phyloP scores from a whole-genome alignment of 2,888 invertebrate species.

The Ennomos fuscantarius region DNA sequence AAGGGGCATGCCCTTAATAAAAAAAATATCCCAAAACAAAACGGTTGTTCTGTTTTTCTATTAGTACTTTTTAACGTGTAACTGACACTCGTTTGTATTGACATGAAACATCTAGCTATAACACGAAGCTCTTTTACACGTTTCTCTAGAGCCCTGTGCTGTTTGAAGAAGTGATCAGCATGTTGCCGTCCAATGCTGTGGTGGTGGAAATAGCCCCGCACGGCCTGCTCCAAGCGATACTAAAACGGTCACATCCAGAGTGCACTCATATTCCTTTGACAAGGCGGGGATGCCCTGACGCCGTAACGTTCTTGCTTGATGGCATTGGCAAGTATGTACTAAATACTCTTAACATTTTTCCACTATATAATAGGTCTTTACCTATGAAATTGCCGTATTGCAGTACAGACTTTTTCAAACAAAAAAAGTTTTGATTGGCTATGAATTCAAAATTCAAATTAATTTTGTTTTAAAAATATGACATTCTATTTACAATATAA shows the following conservation, averaged over 20 bases:
- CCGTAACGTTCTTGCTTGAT: conserved; percentile 81
- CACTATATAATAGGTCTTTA: background rate
- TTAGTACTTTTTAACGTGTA: too few species aligned
- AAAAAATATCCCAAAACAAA: too few species aligned
- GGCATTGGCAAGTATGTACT: conserved; percentile 85
- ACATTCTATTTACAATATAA: too few species aligned
- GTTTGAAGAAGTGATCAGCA: conserved; percentile 90
- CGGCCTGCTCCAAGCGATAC: conserved; percentile 92
- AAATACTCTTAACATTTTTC: background rate
- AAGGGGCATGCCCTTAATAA: too few species aligned
- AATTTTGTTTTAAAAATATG: too few species aligned
- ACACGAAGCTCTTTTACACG: background rate
- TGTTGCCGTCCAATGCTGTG: conserved; percentile 91
- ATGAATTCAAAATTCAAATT: too few species aligned
- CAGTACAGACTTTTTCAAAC: too few species aligned
- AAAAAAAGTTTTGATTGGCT: too few species aligned
- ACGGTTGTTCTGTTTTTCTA: too few species aligned
- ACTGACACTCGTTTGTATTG: too few species aligned
- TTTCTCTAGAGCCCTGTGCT: conserved; percentile 82
- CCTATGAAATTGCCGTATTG: too few species aligned
- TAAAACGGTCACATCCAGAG: conserved; percentile 89
- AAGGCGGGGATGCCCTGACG: conserved; percentile 86
- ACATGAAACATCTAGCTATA: too few species aligned
- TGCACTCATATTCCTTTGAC: conserved; percentile 90
- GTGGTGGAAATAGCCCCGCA: conserved; percentile 95